A percentile compares a stretch with the other conserved stretches of the same genome.
These are phyloP conservation scores for Strix occidentalis DNA, from an alignment of 2,797 vertebrate genomes.

Conservation along the genomic window DNA sequence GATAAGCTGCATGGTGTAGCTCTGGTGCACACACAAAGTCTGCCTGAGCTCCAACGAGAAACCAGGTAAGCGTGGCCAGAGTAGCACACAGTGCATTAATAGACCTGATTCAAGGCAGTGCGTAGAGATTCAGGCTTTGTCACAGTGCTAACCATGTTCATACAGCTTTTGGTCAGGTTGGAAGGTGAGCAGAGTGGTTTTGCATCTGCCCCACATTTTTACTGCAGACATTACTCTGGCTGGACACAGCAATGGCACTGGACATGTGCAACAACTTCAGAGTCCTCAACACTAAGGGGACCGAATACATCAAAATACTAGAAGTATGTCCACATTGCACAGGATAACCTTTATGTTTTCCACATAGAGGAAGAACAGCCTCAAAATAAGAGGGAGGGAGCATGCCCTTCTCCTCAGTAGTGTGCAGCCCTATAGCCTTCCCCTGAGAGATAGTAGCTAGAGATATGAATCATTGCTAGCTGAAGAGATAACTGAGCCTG, in stretches of 20 bases:
- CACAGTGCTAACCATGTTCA: conserved; percentile 37
- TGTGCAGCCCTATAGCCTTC: not conserved
- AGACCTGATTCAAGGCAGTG: not conserved
- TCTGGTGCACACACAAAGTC: not conserved
- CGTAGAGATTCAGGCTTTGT: conserved; percentile 5
- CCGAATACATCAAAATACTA: not conserved
- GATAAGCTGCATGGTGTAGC: not conserved
- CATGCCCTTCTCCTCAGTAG: not conserved
- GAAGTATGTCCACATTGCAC: not conserved
- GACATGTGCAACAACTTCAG: not conserved
- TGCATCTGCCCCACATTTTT: not conserved
- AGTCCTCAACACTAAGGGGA: not conserved
- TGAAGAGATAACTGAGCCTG: not conserved
- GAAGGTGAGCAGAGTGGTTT: conserved; percentile 17
- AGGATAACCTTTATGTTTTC: not conserved
- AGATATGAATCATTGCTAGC: not conserved
- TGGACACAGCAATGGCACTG: not conserved
- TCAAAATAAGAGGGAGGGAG: not conserved
- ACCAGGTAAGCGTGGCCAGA: not conserved
- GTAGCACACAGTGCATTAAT: not conserved
- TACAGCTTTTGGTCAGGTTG: conserved; percentile 8
- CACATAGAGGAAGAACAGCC: not conserved
- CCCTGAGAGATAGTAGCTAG: conserved; percentile 15
- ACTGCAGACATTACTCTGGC: not conserved
- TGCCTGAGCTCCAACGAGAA: not conserved